A percentile compares a stretch with the other conserved stretches of the same genome.
Evolutionary conservation across 37 sponge, comb jelly and placozoan species (phyloP).

Genomic region (Axinella damicornis): DNA sequence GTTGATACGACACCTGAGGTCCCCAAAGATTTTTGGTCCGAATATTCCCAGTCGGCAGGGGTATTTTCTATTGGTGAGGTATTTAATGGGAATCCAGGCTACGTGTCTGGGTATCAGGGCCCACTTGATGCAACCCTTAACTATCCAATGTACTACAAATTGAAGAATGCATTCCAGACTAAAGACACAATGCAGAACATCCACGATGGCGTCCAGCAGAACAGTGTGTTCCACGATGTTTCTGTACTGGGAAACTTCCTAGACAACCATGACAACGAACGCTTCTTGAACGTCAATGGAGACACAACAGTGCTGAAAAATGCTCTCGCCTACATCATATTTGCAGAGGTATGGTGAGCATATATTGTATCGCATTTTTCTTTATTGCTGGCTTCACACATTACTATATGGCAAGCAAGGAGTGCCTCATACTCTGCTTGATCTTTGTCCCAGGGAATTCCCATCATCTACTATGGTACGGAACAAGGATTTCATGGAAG

Average conservation of each 20-base stretch:
- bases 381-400: too few species aligned
- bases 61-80: slow-evolving; percentile 81
- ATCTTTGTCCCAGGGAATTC: slow-evolving; percentile 71
- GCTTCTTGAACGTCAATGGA: slow-evolving; percentile 62
- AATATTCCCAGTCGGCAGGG: slow-evolving; percentile 68
- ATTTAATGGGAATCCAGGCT: slow-evolving; percentile 70
- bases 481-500: slow-evolving; percentile 78
- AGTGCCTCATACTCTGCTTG: background rate
- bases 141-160: slow-evolving; percentile 86
- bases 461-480: slow-evolving; percentile 88
- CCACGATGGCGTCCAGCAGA: slow-evolving; percentile 65
- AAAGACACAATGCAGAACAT: slow-evolving; percentile 67
- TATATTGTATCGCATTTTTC: background rate
- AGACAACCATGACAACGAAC: slow-evolving; percentile 84
- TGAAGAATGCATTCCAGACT: slow-evolving; percentile 63
- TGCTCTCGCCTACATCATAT: slow-evolving; percentile 75
- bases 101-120: slow-evolving; percentile 71
- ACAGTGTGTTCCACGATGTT: slow-evolving; percentile 54
- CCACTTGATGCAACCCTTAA: slow-evolving; percentile 65
- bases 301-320: slow-evolving; percentile 62
- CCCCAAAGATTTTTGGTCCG: slow-evolving; percentile 73
- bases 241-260: slow-evolving; percentile 78
- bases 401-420: background rate
- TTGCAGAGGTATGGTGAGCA: slow-evolving; percentile 71
- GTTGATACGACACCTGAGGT: slow-evolving; percentile 81